These are phyloP conservation scores for Platichthys stellatus DNA, from an alignment of 2,113 vertebrate species.

Conservation along the genomic window DNA sequence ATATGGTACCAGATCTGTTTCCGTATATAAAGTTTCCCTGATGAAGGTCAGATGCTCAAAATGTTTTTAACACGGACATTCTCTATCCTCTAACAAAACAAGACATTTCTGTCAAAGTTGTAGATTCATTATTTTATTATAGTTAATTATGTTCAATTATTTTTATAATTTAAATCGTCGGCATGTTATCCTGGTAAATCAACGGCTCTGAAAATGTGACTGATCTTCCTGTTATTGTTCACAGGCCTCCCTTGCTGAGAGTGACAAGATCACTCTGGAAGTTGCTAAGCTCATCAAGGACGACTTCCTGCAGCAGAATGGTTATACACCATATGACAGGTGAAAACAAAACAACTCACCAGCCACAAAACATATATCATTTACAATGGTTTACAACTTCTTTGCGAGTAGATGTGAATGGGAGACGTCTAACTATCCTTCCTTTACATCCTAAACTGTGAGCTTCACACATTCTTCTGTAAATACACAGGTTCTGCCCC, in stretches of 20 bases:
- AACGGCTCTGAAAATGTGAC: not conserved
- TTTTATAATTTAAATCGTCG: not conserved
- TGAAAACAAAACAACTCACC: conserved; percentile 53
- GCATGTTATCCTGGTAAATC: not conserved
- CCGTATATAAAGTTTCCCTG: too few species aligned
- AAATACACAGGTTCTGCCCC: conserved; percentile 91
- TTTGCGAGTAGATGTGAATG: not conserved
- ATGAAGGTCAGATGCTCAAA: too few species aligned
- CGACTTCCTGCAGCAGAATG: conserved; percentile 98
- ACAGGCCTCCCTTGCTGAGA: conserved; percentile 96
- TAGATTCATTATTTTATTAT: not conserved
- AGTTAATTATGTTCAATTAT: not conserved
- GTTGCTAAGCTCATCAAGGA: conserved; percentile 98
- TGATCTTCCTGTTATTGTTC: conserved; percentile 1
- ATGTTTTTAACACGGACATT: too few species aligned
- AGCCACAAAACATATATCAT: not conserved
- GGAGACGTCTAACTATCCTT: not conserved
- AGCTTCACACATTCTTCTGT: not conserved
- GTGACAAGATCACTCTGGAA: conserved; percentile 98
- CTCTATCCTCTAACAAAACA: too few species aligned
- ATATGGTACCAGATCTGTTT: too few species aligned
- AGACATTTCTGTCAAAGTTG: not conserved
- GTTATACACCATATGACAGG: conserved; percentile 97
- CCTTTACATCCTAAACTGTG: not conserved
- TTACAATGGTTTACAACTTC: not conserved